These are phyloP conservation scores for Drosophila baimaii DNA, from an alignment of 1,140 invertebrate species.

Conservation along the genomic window DNA sequence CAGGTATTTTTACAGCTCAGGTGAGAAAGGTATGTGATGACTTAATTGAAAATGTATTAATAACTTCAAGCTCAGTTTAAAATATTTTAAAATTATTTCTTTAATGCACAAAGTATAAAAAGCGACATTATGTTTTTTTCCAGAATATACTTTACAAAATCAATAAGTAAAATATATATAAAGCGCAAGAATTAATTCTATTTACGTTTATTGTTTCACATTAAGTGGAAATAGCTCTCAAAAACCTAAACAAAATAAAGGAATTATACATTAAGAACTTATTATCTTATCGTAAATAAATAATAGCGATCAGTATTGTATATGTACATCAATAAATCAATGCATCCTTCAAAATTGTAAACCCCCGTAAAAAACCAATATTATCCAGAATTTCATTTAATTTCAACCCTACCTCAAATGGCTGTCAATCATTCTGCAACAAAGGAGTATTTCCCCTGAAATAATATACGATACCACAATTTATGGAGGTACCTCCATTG, in stretches of 20 bases:
- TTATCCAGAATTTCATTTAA: not conserved
- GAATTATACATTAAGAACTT: not conserved
- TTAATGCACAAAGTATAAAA: too few species aligned
- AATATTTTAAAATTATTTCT: too few species aligned
- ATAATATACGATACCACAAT: constrained; percentile 15
- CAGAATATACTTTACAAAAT: too few species aligned
- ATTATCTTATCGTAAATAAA: not conserved
- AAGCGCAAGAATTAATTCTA: not conserved
- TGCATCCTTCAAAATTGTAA: not conserved
- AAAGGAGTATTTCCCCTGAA: constrained; percentile 10
- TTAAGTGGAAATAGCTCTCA: not conserved
- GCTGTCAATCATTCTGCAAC: constrained; percentile 15
- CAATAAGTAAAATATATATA: not conserved
- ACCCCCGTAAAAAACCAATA: not conserved
- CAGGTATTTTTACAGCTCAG: not conserved
- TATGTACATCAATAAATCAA: too few species aligned
- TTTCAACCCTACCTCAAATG: not conserved
- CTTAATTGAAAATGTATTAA: not conserved
- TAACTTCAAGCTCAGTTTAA: too few species aligned
- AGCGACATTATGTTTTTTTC: too few species aligned
- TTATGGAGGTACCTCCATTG: constrained; percentile 13
- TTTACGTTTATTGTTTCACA: not conserved
- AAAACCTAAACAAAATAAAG: not conserved
- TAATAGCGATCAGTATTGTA: not conserved
- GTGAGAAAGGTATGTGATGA: not conserved